phyloP scores from a whole-genome alignment of 2,888 invertebrate genomes.

The Masnerella sp. region DNA sequence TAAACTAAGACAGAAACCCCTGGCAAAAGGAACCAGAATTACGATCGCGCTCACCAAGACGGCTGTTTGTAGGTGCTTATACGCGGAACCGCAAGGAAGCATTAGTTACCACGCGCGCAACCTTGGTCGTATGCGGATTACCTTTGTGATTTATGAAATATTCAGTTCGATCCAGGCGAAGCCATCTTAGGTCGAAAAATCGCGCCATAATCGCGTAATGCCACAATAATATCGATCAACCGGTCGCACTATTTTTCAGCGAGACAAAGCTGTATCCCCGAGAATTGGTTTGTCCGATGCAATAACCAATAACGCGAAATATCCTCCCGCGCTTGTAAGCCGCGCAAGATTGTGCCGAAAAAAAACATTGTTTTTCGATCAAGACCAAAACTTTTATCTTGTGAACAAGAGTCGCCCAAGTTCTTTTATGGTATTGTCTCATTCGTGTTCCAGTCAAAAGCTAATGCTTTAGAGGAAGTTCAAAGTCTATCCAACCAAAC shows the following conservation, averaged over 20 bases:
- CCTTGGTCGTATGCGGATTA: slow-evolving; percentile 45
- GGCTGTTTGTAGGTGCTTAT: slow-evolving; percentile 37
- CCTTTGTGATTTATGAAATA: slow-evolving; percentile 53
- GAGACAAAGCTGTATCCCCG: slow-evolving; percentile 43
- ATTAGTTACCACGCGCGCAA: slow-evolving; percentile 39
- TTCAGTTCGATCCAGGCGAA: slow-evolving; percentile 33
- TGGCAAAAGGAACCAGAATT: slow-evolving; percentile 22
- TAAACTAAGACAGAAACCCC: no score
- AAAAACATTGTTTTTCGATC: slow-evolving; percentile 57
- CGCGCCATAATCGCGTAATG: slow-evolving; percentile 46
- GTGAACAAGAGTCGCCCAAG: slow-evolving; percentile 57
- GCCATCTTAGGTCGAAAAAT: slow-evolving; percentile 41
- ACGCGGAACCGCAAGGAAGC: slow-evolving; percentile 23
- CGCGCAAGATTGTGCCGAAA: slow-evolving; percentile 48
- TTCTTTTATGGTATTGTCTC: slow-evolving; percentile 71
- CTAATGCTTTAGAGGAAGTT: slow-evolving; percentile 69
- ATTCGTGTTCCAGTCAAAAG: slow-evolving; percentile 70
- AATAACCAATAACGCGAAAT: slow-evolving; percentile 70
- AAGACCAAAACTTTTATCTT: slow-evolving; percentile 57
- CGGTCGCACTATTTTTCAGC: slow-evolving; percentile 34
- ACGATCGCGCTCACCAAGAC: slow-evolving; percentile 19
- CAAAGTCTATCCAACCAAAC: slow-evolving; percentile 67
- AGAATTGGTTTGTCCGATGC: slow-evolving; percentile 66
- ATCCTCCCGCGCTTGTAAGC: slow-evolving; percentile 55
- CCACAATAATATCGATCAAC: slow-evolving; percentile 44